Percentiles rank a stretch among this genome's conserved stretches.
These are phyloP conservation scores for Rhinichthys klamathensis DNA, from an alignment of 2,113 vertebrate genomes.

Conservation along the genomic window DNA sequence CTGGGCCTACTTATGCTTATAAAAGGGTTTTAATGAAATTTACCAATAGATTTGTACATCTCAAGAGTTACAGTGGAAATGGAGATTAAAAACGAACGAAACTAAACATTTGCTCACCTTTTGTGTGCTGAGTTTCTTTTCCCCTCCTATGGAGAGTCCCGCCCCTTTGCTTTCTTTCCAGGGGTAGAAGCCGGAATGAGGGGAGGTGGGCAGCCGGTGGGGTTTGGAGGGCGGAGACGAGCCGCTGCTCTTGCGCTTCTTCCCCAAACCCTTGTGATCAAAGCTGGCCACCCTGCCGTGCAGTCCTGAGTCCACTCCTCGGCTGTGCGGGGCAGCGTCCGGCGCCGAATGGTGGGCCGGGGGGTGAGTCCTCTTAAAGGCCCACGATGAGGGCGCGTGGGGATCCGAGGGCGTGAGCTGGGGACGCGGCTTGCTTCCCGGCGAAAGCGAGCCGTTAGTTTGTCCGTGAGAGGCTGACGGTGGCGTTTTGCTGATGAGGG, in stretches of 20 bases:
- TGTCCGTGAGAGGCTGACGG: constrained; percentile 72
- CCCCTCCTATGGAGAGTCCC: constrained; percentile 75
- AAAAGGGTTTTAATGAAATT: too few relatives aligned
- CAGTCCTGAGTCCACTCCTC: constrained; percentile 68
- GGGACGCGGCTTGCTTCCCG: constrained; percentile 70
- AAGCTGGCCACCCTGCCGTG: constrained; percentile 72
- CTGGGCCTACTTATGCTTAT: too few relatives aligned
- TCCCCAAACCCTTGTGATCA: constrained; percentile 83
- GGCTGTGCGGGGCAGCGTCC: constrained; percentile 71
- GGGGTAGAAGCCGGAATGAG: constrained; percentile 73
- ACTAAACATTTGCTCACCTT: constrained; percentile 77
- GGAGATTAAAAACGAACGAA: not conserved
- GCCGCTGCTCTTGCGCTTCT: constrained; percentile 82
- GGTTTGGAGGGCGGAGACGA: constrained; percentile 74
- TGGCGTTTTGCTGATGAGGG: constrained; percentile 57
- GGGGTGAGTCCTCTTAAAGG: constrained; percentile 70
- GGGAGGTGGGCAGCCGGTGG: constrained; percentile 77
- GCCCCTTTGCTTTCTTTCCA: constrained; percentile 81
- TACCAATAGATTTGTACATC: too few relatives aligned
- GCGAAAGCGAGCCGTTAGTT: constrained; percentile 81
- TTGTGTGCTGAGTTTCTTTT: constrained; percentile 86
- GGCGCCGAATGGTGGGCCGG: constrained; percentile 67
- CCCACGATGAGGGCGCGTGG: constrained; percentile 69
- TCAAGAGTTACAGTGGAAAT: not conserved
- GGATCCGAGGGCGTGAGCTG: constrained; percentile 64